Base-by-base conservation (phyloP, 2,113 vertebrate genomes). In the Perccottus glenii region DNA sequence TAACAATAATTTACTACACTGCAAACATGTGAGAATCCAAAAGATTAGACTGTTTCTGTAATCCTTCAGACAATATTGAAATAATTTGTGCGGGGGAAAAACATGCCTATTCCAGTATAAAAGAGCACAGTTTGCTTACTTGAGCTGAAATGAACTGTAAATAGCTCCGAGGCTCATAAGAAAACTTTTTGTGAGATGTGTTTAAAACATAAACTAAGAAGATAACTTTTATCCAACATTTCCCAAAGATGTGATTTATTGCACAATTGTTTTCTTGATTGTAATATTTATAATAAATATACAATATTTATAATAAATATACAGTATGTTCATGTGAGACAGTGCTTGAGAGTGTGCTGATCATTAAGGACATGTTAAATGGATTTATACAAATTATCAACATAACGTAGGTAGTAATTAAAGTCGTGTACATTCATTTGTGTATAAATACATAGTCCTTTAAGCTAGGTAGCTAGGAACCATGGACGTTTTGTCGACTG, bases 201-300 rank as follows among this genome's bases (percentile, higher is more conserved):
- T 86, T 86, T 88, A 84, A 85, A 87, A 78, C 60, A 86, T 91
- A n/a, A n/a, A n/a, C 85, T 88, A 53, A 87, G 84, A 87, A 92
- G 89, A 79, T 38, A 86, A 83, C 83, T 27, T 87, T 78, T 60
- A 60, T 74, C 78, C 69, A 73, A 71, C 70, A 77, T 67, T 82
- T 90, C 88, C 95, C 94, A 96, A 96, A 95, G 94, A 96, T 90
- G 80, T 93, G 94, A 88, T 90, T 91, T 91, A 93, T 80, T 87
- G 79, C 86, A 78, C 66, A 87, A 78, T 82, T 81, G 82, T 91
- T 89, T 90, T 85, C 75, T 91, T 84, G 82, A 84, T 89, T 90
- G 88, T 93, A 86, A 87, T 87, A 90, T 93, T 93, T 94, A 87
- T 92, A 93, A 93, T 92, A 93, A 92, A 92, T 85, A 80, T 92